A percentile compares a stretch with the other conserved stretches of the same genome.
These are phyloP conservation scores for Oreocharis arfaki DNA, from an alignment of 2,113 vertebrate genomes.

Conservation along the genomic window DNA sequence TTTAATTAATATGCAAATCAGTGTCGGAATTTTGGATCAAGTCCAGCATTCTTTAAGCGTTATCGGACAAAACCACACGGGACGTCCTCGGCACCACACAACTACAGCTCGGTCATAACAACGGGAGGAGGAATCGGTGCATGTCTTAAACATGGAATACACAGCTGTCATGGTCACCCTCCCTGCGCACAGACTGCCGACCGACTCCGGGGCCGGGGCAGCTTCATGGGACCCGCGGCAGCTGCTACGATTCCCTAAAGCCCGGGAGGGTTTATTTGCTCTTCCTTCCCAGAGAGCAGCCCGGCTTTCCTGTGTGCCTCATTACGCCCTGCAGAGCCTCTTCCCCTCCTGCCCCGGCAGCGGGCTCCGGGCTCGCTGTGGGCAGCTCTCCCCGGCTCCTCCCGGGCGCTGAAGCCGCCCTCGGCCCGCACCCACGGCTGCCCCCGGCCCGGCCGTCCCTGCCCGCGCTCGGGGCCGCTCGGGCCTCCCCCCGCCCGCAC, in stretches of 20 bases:
- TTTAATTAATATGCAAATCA: not conserved
- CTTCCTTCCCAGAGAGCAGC: not conserved
- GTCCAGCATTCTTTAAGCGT: not conserved
- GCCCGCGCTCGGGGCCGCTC: not conserved
- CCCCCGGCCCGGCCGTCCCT: not conserved
- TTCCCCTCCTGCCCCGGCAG: not conserved
- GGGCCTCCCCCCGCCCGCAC: not conserved
- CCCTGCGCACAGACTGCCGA: accelerated
- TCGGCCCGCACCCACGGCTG: not conserved
- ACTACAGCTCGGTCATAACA: accelerated
- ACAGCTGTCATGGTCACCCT: accelerated
- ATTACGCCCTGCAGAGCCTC: not conserved
- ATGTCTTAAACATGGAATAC: accelerated
- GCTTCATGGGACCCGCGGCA: accelerated
- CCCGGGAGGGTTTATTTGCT: accelerated
- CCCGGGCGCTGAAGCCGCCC: not conserved
- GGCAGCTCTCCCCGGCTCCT: not conserved
- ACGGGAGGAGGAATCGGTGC: accelerated
- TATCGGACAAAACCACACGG: not conserved
- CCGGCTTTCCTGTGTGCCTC: not conserved
- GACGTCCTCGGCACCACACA: accelerated
- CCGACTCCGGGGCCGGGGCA: not conserved
- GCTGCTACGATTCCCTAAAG: accelerated
- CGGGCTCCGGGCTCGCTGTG: not conserved
- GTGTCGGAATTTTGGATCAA: not conserved